Evolutionary conservation across 2,888 invertebrate genomes (phyloP).

Genomic region (Cerastis leucographa): DNA sequence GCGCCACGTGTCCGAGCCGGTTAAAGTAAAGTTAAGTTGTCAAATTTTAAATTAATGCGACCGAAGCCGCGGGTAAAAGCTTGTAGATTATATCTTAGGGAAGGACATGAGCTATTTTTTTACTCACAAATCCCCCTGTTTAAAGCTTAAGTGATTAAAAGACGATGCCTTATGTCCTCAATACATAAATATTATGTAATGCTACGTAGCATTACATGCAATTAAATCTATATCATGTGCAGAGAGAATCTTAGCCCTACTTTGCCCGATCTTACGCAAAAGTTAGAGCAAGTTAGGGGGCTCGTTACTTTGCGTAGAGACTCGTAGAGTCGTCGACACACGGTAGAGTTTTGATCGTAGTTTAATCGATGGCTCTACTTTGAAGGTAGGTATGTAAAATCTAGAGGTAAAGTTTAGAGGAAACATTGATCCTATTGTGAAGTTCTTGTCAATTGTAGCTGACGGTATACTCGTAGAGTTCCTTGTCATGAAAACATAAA

Average conservation of each 20-base stretch:
- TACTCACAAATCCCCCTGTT: no score
- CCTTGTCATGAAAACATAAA: no score
- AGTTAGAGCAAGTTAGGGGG: constrained; percentile 19
- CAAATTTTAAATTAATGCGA: no score
- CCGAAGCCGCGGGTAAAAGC: no score
- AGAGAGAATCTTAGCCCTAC: background rate
- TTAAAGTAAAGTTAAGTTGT: no score
- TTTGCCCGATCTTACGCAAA: background rate
- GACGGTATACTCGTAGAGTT: background rate
- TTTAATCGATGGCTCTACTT: constrained; percentile 20
- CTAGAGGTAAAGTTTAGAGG: background rate
- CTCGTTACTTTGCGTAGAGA: constrained; percentile 1
- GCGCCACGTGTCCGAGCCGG: no score
- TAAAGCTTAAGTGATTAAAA: no score
- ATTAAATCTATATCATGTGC: background rate
- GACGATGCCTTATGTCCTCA: no score
- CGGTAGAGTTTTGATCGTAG: constrained; percentile 28
- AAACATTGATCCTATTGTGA: background rate
- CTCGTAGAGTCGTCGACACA: background rate
- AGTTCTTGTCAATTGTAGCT: background rate
- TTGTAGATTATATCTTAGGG: no score
- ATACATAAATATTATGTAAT: background rate
- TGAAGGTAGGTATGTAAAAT: background rate
- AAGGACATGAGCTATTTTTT: no score
- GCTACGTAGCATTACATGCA: no score